phyloP scores from a whole-genome alignment of 2,113 vertebrate species.

The Megaleporinus macrocephalus region DNA sequence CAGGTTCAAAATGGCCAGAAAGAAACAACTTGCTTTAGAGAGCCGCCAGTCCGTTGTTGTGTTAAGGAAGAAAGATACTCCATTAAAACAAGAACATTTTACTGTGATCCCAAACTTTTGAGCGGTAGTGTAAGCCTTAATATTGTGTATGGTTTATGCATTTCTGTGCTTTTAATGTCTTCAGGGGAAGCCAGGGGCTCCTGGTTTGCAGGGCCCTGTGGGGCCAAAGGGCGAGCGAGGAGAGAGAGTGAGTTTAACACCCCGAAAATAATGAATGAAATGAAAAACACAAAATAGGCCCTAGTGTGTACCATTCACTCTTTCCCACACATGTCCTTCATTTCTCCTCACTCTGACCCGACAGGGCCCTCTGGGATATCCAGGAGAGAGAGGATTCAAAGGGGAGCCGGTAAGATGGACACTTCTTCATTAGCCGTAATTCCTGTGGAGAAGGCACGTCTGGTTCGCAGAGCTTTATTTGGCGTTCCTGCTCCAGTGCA shows the following conservation, averaged over 20 bases:
- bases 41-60: too few species aligned
- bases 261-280: background rate
- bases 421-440: background rate
- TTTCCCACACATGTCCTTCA: slow-evolving; percentile 7
- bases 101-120: too few species aligned
- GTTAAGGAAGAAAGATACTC: too few species aligned
- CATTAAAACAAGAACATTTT: too few species aligned
- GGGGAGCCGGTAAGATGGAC: slow-evolving; percentile 82
- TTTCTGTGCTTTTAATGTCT: background rate
- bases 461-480: background rate
- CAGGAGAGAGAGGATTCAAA: slow-evolving; percentile 84
- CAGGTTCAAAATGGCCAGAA: too few species aligned
- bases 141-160: slow-evolving; percentile 12
- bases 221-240: slow-evolving; percentile 88
- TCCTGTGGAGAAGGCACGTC: background rate
- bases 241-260: slow-evolving; percentile 85
- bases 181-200: slow-evolving; percentile 83
- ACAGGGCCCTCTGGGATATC: slow-evolving; percentile 85
- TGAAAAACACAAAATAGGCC: background rate
- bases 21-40: too few species aligned
- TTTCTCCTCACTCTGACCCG: slow-evolving; percentile 54
- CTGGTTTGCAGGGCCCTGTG: slow-evolving; percentile 77
- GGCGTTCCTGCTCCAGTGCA: too few species aligned
- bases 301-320: background rate
- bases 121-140: too few species aligned